These are phyloP conservation scores for Antrozous pallidus DNA, from an alignment of 2,797 vertebrate genomes.

Conservation along the genomic window DNA sequence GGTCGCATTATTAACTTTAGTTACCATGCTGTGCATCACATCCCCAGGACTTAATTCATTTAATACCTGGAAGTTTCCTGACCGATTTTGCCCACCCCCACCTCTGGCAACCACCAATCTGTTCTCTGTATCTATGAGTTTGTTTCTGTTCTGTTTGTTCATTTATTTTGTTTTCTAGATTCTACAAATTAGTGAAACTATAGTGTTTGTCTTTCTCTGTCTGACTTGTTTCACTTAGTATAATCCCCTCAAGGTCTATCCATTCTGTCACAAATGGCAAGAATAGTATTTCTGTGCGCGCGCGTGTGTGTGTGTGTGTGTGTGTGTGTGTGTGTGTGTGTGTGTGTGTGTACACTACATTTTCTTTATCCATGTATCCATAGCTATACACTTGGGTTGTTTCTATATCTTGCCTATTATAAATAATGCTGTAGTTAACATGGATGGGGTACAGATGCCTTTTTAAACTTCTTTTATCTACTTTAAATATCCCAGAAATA, in stretches of 20 bases:
- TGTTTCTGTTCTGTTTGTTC: background rate
- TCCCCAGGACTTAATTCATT: background rate
- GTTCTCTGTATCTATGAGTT: background rate
- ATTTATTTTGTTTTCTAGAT: background rate
- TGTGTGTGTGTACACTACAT: background rate
- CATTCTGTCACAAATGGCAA: background rate
- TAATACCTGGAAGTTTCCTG: background rate
- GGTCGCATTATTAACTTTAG: background rate
- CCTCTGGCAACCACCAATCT: background rate
- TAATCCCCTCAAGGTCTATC: background rate
- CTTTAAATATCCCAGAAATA: conserved; percentile 47
- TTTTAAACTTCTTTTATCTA: background rate
- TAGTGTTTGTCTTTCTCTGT: background rate
- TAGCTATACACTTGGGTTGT: background rate
- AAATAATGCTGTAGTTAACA: background rate
- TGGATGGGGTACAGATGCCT: background rate
- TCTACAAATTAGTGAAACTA: background rate
- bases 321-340: background rate
- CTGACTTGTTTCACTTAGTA: background rate
- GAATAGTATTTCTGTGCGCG: background rate
- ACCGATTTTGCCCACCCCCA: background rate
- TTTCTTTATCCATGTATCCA: background rate
- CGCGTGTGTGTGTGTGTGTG: background rate
- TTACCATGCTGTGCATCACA: background rate
- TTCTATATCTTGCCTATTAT: background rate